phyloP scores from a whole-genome alignment of 2,797 vertebrate genomes.

The Anabas testudineus region DNA sequence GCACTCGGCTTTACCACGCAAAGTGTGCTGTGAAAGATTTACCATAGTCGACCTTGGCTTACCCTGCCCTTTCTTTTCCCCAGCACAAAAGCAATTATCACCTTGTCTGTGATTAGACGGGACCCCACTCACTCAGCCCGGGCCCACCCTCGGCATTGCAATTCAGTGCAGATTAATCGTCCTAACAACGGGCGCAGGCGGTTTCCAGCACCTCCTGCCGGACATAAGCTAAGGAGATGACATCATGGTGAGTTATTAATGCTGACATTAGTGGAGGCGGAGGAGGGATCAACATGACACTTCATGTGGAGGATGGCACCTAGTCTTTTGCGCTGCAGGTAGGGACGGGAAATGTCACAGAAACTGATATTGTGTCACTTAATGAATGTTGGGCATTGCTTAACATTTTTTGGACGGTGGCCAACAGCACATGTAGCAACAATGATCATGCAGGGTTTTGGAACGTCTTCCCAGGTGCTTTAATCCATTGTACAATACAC shows the following conservation, averaged over 20 bases:
- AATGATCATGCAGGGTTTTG: slow-evolving; percentile 42
- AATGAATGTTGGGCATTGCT: slow-evolving; percentile 52
- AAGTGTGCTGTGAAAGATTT: slow-evolving; percentile 50
- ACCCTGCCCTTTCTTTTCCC: slow-evolving; percentile 53
- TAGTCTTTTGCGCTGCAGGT: slow-evolving; percentile 62
- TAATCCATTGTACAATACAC: slow-evolving; percentile 36
- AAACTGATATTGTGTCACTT: slow-evolving; percentile 59
- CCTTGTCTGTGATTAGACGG: slow-evolving; percentile 65
- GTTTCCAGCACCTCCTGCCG: slow-evolving; percentile 71
- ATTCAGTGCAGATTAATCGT: slow-evolving; percentile 74
- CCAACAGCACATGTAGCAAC: slow-evolving; percentile 57
- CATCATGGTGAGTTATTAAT: slow-evolving; percentile 70
- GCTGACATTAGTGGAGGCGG: slow-evolving; percentile 65
- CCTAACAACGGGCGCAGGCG: slow-evolving; percentile 65
- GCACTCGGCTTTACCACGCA: slow-evolving; percentile 36
- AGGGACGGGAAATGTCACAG: slow-evolving; percentile 59
- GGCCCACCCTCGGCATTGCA: slow-evolving; percentile 29
- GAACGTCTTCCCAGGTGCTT: slow-evolving; percentile 38
- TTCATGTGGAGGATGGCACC: slow-evolving; percentile 50
- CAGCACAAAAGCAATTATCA: slow-evolving; percentile 77
- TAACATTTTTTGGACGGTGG: slow-evolving; percentile 56
- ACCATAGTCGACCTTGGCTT: slow-evolving; percentile 74
- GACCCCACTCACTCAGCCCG: slow-evolving; percentile 45
- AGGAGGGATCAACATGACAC: slow-evolving; percentile 52
- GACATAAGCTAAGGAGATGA: slow-evolving; percentile 63